These are phyloP conservation scores for Scarus forsteni DNA, from an alignment of 2,797 vertebrate species.

Conservation along the genomic window DNA sequence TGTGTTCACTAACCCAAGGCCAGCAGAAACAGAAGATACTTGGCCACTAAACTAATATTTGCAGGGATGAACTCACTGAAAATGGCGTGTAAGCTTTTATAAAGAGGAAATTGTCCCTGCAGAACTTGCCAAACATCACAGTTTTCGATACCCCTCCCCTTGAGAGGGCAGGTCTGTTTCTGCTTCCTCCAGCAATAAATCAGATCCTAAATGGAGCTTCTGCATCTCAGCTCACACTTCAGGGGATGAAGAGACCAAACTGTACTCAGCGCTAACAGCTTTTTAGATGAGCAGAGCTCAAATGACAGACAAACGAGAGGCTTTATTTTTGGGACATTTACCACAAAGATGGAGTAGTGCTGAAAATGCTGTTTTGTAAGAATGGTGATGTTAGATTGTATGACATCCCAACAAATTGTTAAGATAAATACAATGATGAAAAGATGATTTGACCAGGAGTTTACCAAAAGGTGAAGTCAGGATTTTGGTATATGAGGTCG, in stretches of 20 bases:
- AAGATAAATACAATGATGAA: conserved; percentile 2
- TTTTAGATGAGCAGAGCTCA: conserved; percentile 41
- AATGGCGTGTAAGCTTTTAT: conserved; percentile 53
- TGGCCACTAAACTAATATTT: conserved; percentile 21
- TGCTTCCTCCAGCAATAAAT: conserved; percentile 83
- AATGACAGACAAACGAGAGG: conserved; percentile 15
- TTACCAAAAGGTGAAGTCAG: not conserved
- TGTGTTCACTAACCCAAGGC: conserved; percentile 13
- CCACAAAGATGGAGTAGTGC: not conserved
- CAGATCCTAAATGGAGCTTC: conserved; percentile 72
- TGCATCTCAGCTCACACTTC: conserved; percentile 58
- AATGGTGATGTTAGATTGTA: not conserved
- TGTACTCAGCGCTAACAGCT: conserved; percentile 30
- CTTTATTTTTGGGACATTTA: conserved; percentile 11
- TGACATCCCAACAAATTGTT: not conserved
- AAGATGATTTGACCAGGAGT: not conserved
- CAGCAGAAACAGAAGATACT: conserved; percentile 3
- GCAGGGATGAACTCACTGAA: conserved; percentile 33
- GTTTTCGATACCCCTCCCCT: conserved; percentile 56
- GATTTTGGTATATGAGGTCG: too few relatives aligned
- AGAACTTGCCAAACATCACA: conserved; percentile 72
- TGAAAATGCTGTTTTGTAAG: conserved; percentile 17
- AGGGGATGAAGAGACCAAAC: conserved; percentile 38
- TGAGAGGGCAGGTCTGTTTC: conserved; percentile 77
- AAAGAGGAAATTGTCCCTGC: conserved; percentile 71